Evolutionary conservation across 2,888 invertebrate genomes (phyloP), one percentile per base, ranked within the genome.

Genomic region (Parnassius orleans): DNA sequence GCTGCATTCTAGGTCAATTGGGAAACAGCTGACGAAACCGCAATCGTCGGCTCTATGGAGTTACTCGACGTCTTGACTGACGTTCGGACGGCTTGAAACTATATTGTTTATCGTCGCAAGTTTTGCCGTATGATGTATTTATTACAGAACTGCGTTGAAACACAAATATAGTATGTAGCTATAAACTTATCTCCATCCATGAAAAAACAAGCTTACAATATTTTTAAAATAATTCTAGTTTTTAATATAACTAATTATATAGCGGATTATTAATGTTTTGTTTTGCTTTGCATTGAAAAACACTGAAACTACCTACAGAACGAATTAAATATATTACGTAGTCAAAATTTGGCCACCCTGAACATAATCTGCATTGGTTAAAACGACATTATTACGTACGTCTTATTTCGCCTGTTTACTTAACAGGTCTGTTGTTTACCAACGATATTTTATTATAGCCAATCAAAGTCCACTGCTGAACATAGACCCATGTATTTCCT

Each of bases 1-100:
- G 73, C 72, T 78, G 80, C 80, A 85, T 84, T 84, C 86, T 83
- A 79, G 83, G 81, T 69, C 83, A 78, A 78, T 85, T 86, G 77
- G 70, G 76, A 75, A 84, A 87, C 74, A 55, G 63, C 58, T 58
- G 63, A 69, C 61, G 70, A 77, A 74, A 75, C 76, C 76, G 77
- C 78, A 77, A 71, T 66, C 65, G 44, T 47, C 76, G 72, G 64
- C 71, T 69, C 66, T 65, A 67, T 71, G 63, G 58, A 61, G 62
- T 66, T 60, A 55, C 57, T 42, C 50, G 48, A 12, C 54, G 56
- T 61, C 65, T 64, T 60, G 63, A 55, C 59, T 55, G 58, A 63
- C 58, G 47, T 57, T 51, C 56, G 48, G 54, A 53, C 57, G 52
- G 55, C 53, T 56, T 52, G 60, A 42, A 57, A 56, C 55, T 53